Base-by-base conservation (phyloP, 2,797 vertebrate species). In the Leptoclinus maculatus region DNA sequence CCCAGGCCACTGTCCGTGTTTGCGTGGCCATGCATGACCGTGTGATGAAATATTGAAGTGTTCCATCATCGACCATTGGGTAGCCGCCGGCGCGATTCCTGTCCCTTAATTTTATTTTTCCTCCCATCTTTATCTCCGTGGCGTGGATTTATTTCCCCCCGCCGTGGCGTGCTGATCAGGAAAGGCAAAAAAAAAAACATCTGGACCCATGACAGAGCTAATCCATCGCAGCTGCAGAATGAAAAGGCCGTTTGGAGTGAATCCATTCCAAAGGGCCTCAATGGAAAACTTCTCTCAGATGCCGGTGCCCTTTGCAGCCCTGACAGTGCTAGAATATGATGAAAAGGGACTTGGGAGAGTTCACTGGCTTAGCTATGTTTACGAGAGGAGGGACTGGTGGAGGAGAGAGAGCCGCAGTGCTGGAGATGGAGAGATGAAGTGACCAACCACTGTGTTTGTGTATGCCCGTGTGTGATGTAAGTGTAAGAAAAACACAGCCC, bases 191-290 rank as follows among this genome's bases (percentile, higher is more conserved):
- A 34, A 1, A 91, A 32, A 32, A 4, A 90, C 89, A 91, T 92
- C 90, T 92, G 89, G 93, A 92, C 81, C 81, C 89, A 84, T 90
- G 93, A 94, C 91, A 94, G 91, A 89, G 83, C 88, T 92, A 95
- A 95, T 94, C 93, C 93, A 88, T 89, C 79, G 86, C 93, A 95
- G 92, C 93, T 95, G 92, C 90, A 81, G 90, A 93, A 91, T 95
- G 92, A 94, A 95, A 95, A 94, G 90, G 91, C 79, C 65, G 78
- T 91, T 94, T 95, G 90, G 92, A 94, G 86, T 78, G 84, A 90
- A 92, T 94, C 89, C 86, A 93, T 91, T 90, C 81, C 86, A 75
- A 81, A 86, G 79, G 57, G 82, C 90, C 89, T 91, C 82, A 87
- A 87, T 89, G 80, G 86, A 88, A 94, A 87, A 80, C 86, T 80